A percentile compares a stretch with the other conserved stretches of the same genome.
Conservation (phyloP, 2,797 vertebrate species). For the Sebastes oblongus region DNA sequence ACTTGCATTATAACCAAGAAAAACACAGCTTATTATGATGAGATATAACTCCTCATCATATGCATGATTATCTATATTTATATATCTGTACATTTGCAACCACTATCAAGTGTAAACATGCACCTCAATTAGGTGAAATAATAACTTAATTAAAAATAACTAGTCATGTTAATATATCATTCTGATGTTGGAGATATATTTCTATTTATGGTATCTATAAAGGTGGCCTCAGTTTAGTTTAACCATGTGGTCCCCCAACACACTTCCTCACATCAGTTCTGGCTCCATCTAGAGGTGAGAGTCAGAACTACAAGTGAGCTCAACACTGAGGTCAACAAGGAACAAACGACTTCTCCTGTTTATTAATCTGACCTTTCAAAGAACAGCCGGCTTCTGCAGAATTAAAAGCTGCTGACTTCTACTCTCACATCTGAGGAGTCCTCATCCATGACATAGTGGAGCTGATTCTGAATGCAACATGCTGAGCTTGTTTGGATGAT, state of each 20-base stretch:
- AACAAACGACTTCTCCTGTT: constrained; percentile 1
- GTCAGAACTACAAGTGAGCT: background rate
- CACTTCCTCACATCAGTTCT: background rate
- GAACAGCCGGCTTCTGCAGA: background rate
- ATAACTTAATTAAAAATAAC: no score
- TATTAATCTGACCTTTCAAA: background rate
- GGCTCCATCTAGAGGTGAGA: constrained; percentile 22
- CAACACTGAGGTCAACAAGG: constrained; percentile 20
- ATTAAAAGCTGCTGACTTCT: background rate
- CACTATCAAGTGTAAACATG: no score
- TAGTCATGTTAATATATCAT: no score
- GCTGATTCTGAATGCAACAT: background rate
- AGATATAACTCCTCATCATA: background rate
- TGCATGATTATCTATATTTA: background rate
- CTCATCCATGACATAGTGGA: constrained; percentile 39
- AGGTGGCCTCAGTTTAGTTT: background rate
- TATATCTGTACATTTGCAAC: no score
- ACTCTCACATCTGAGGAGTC: background rate
- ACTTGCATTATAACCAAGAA: background rate
- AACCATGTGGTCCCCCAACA: background rate
- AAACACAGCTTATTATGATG: background rate
- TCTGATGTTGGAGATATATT: background rate
- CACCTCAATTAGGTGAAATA: no score
- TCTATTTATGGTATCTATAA: background rate
- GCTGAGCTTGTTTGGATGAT: constrained; percentile 14